Base-by-base conservation (phyloP, 2,113 vertebrate species). In the Felis chaus region DNA sequence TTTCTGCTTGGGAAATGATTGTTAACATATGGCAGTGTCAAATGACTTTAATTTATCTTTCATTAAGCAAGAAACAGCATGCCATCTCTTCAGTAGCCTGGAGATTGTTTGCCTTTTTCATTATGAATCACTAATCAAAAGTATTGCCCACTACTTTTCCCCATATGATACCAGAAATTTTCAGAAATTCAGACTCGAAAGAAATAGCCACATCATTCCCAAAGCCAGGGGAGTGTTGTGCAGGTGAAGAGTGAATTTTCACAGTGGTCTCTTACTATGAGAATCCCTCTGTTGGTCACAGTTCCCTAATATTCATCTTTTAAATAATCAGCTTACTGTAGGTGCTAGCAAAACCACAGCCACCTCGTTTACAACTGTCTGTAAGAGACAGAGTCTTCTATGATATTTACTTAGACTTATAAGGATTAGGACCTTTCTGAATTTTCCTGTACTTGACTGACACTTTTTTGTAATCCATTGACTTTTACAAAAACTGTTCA, bases 1-100 rank as follows among this genome's bases (percentile, higher is more conserved):
- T 94, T 79, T 89, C 89, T 96, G 29, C 82, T 74, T 97, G 92
- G 97, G 90, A 97, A 98, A 88, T 97, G 55, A 96, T 91, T 95
- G 71, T 95, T 98, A 98, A 97, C 97, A 98, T 97, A 95, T 61
- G 97, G 85, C 80, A 97, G 1, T 96, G 93, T 96, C 96, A 97
- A 90, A 96, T 98, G 82, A 94, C 96, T 96, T 91, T 89, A 79
- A 90, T 96, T 86, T 96, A 87, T 98, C 96, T 96, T 98, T 97
- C 95, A 74, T 89, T 97, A 96, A 96, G 61, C 69, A 76, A 85
- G 94, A 98, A 98, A 87, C 48, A 97, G 48, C 81, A 76, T 97
- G 61, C 25, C 39, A 93, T 89, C 78, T 93, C 86, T 96, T 95
- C 90, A 96, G 86, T 78, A 97, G 95, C 84, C n/a, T 95, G 80